Conservation (phyloP, 2,888 invertebrate species). For the Homarus gammarus region DNA sequence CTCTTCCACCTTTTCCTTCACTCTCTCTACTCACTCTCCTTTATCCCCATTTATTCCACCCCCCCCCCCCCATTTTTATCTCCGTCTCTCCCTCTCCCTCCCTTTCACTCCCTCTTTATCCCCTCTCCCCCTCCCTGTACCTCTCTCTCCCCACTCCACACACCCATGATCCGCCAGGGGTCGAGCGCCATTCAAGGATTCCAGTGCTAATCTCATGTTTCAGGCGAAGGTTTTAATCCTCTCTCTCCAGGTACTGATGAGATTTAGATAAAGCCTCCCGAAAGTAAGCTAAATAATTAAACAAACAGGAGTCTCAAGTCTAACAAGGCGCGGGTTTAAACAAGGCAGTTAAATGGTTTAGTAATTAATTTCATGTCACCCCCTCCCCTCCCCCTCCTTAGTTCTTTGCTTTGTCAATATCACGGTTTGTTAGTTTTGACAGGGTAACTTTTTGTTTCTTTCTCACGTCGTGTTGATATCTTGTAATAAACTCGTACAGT, state of each 20-base stretch:
- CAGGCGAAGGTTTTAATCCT: constrained; percentile 27
- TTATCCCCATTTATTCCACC: not conserved
- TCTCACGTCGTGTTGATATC: too few species aligned
- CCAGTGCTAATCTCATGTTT: constrained; percentile 20
- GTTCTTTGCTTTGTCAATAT: too few species aligned
- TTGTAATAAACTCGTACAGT: too few species aligned
- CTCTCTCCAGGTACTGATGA: constrained; percentile 25
- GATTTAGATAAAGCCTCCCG: constrained; percentile 44
- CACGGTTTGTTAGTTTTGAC: too few species aligned
- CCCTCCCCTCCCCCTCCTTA: not conserved
- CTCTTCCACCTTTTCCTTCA: not conserved
- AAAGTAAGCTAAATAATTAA: constrained; percentile 55
- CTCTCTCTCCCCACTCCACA: not conserved
- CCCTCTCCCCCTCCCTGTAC: not conserved
- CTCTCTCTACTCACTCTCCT: not conserved
- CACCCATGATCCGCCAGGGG: not conserved
- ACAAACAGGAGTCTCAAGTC: constrained; percentile 23
- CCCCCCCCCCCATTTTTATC: not conserved
- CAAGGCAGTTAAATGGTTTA: not conserved
- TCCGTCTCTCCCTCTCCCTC: not conserved
- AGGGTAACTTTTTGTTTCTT: too few species aligned
- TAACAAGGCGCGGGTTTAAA: not conserved
- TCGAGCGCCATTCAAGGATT: constrained; percentile 2
- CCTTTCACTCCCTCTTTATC: not conserved
- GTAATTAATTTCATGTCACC: too few species aligned